Conservation (phyloP, 2,797 vertebrate species). For the Psittacula echo region DNA sequence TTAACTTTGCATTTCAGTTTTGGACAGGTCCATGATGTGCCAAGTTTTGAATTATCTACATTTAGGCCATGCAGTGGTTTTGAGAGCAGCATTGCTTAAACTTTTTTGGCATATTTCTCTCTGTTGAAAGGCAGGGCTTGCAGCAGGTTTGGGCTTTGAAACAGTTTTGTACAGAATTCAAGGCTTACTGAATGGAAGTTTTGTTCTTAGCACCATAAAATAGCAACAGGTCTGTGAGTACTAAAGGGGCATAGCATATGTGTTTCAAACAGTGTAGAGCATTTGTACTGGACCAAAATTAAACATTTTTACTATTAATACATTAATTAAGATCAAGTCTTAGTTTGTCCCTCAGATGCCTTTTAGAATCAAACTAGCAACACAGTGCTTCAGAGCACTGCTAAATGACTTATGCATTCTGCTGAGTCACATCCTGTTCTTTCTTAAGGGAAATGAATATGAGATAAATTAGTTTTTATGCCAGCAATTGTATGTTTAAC, state of each 20-base stretch:
- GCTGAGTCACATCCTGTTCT: conserved; percentile 23
- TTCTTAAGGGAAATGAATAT: background rate
- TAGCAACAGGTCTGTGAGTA: background rate
- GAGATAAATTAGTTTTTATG: background rate
- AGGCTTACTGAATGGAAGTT: background rate
- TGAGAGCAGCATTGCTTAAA: background rate
- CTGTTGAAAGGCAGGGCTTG: background rate
- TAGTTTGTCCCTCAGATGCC: background rate
- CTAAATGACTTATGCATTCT: background rate
- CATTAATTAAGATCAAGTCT: background rate
- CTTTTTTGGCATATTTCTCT: background rate
- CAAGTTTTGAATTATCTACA: background rate
- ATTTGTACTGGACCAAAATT: background rate
- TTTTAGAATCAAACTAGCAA: background rate
- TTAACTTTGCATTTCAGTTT: background rate
- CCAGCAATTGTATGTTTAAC: conserved; percentile 36
- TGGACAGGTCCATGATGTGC: background rate
- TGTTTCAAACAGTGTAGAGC: background rate
- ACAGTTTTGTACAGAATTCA: background rate
- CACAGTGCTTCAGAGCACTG: background rate
- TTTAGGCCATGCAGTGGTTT: background rate
- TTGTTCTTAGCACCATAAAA: background rate
- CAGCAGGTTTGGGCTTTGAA: background rate
- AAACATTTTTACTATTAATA: background rate
- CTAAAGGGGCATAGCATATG: background rate